Evolutionary conservation across 2,113 vertebrate species (phyloP).

Genomic region (Psammodynastes pulverulentus): DNA sequence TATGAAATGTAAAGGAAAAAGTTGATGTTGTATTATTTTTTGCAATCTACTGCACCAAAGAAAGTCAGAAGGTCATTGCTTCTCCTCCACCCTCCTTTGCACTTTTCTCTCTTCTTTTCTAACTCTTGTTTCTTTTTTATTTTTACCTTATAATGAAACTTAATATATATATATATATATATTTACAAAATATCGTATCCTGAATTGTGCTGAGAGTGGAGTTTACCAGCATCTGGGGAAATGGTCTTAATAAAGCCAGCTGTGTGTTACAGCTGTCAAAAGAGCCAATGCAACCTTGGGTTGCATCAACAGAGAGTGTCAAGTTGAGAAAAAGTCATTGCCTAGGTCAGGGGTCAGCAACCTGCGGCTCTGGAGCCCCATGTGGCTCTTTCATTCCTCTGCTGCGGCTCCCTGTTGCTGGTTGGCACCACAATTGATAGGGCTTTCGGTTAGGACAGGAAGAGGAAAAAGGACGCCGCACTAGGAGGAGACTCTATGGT

Average conservation of each 20-base stretch:
- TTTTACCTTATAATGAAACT: neutral
- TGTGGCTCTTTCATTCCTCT: no score
- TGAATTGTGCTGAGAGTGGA: neutral
- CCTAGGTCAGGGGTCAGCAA: no score
- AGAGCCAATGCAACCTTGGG: neutral
- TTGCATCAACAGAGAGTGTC: neutral
- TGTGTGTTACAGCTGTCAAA: neutral
- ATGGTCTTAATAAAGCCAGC: neutral
- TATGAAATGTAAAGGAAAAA: neutral
- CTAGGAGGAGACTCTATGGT: no score
- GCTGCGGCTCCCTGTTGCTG: no score
- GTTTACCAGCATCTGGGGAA: neutral
- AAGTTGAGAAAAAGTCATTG: neutral
- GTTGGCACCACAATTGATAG: no score
- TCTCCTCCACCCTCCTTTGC: neutral
- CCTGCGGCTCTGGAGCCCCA: no score
- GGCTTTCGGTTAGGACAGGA: no score
- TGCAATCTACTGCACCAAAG: neutral
- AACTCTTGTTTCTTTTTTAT: neutral
- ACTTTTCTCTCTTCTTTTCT: neutral
- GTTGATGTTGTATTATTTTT: neutral
- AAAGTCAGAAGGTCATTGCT: neutral
- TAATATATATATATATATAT: no score
- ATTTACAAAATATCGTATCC: neutral
- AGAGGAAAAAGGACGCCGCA: no score